Base-by-base conservation (phyloP, 2,113 vertebrate species). In the Ginglymostoma cirratum region DNA sequence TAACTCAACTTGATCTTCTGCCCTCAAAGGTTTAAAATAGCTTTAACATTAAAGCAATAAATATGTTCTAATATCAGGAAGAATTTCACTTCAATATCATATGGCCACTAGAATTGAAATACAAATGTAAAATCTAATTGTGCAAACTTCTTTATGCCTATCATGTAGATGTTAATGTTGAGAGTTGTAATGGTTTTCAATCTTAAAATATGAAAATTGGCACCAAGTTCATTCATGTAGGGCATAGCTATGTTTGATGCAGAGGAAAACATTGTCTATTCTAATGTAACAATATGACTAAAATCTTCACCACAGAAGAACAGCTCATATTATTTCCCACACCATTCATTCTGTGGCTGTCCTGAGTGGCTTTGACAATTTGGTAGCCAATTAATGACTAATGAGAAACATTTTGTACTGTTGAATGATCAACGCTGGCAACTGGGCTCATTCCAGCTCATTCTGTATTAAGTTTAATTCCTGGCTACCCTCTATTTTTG, bases 1-100 rank as follows among this genome's bases (percentile, higher is more conserved):
- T 66, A 38, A 93, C 5, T 93, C 65, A 93, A 34, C 67, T 34
- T 93, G 61, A 93, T 93, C 89, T 93, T n/a, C 61, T 66, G 89
- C 61, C 61, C 55, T 66, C 7, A 93, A 93, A 17, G n/a, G 61
- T 67, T 66, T 27, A 90, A 93, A 66, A 38, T 24, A 17, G 61
- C 61, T 65, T 65, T 17, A 45, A 83, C 45, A 83, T 83, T 83
- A 93, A 93, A 24, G 61, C n/a, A 93, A 66, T 93, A 93, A 93
- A 66, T n/a, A 61, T 66, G 17, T 65, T 66, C 6, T 38, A 93
- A 93, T 93, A 93, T 93, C 89, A 66, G 55, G 61, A 93, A 93
- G 38, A 93, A 93, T 23, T 38, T 66, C 19, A 93, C 66, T 93
- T 38, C 61, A 67, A 93, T 93, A 66, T 3, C 2, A 65, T 61